Percentiles rank a stretch among this genome's conserved stretches.
phyloP scores from a whole-genome alignment of 2,888 invertebrate species.

The Thumatha senex region DNA sequence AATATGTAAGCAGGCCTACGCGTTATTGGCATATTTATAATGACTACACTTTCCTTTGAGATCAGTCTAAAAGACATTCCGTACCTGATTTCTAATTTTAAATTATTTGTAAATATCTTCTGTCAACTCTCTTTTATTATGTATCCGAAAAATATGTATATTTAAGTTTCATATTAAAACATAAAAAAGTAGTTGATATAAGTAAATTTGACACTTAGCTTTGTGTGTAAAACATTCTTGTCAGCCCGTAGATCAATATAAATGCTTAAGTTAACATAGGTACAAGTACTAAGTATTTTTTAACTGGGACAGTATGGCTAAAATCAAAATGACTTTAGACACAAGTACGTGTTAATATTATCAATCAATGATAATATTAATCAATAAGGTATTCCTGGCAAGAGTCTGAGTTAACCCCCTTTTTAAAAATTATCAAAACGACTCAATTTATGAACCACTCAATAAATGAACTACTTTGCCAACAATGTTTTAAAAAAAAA shows the following conservation, averaged over 20 bases:
- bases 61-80: slow-evolving; percentile 37
- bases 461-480: too few species aligned
- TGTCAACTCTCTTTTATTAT: slow-evolving; percentile 15
- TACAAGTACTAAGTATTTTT: slow-evolving; percentile 24
- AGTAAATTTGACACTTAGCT: slow-evolving; percentile 39
- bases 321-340: too few species aligned
- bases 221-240: slow-evolving; percentile 39
- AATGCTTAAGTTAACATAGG: slow-evolving; percentile 50
- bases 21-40: slow-evolving; percentile 16
- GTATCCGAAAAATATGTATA: slow-evolving; percentile 26
- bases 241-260: slow-evolving; percentile 40
- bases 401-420: too few species aligned
- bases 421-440: too few species aligned
- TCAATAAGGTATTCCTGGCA: too few species aligned
- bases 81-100: slow-evolving; percentile 14
- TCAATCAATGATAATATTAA: too few species aligned
- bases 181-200: slow-evolving; percentile 14
- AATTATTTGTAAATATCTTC: slow-evolving; percentile 14
- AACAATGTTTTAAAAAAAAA: too few species aligned
- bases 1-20: slow-evolving; percentile 26
- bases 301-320: too few species aligned
- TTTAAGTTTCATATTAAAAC: slow-evolving; percentile 28
- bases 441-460: too few species aligned
- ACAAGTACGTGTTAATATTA: too few species aligned
- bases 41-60: slow-evolving; percentile 19